phyloP scores from a whole-genome alignment of 2,113 vertebrate species.

The Muscicapa adusta region DNA sequence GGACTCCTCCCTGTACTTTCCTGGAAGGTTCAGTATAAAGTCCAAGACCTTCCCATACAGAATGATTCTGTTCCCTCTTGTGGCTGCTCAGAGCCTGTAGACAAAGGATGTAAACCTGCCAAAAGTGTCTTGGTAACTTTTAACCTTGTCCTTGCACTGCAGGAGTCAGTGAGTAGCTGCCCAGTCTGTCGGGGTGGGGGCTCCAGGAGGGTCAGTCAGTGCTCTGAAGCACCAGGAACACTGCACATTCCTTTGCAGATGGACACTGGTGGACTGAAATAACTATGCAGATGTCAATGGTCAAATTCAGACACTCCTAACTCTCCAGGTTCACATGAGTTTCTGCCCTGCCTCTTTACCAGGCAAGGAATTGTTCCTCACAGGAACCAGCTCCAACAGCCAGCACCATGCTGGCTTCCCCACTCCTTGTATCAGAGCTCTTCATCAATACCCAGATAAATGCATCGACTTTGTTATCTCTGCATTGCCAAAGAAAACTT shows the following conservation, averaged over 20 bases:
- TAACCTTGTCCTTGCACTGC: neutral
- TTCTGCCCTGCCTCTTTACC: neutral
- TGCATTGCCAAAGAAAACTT: neutral
- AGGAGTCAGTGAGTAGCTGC: neutral
- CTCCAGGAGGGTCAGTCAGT: neutral
- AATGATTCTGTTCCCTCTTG: neutral
- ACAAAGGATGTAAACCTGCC: neutral
- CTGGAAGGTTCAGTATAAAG: neutral
- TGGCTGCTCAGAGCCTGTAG: neutral
- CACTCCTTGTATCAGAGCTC: neutral
- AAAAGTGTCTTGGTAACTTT: neutral
- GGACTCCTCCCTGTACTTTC: neutral
- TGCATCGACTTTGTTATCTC: neutral
- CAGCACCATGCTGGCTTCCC: neutral
- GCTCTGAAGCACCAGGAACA: neutral
- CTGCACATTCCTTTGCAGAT: neutral
- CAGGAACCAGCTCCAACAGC: neutral
- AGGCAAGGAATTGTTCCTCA: neutral
- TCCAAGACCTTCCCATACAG: neutral
- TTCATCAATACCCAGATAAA: neutral
- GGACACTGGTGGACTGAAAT: neutral
- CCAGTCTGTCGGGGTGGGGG: neutral
- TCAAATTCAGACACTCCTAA: neutral
- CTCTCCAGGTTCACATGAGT: neutral
- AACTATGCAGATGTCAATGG: neutral